Evolutionary conservation across 2,797 vertebrate genomes (phyloP), one percentile per base, ranked within the genome.

Genomic region (Phoebastria nigripes): DNA sequence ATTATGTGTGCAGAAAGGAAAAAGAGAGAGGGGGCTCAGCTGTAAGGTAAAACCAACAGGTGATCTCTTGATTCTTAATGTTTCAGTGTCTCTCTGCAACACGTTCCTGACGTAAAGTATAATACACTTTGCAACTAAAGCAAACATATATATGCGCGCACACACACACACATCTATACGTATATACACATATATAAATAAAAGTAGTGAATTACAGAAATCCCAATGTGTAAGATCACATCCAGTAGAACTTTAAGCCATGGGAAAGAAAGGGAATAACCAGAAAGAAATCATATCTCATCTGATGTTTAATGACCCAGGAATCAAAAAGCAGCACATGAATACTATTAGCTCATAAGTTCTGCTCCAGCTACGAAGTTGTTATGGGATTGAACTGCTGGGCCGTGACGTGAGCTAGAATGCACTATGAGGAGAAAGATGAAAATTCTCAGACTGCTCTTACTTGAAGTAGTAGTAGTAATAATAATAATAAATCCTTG

Each of bases 151-250:
- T 18, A 9, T 31, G 26, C 37, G 37, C 17, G 28, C 3, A 5
- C 42, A 41, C 35, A 55, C 11, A 56, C 13, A 15, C 1, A 6
- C 1, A 15, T 31, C 16, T 46, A 4, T 16, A 46, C 1, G 0
- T 24, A 44, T 18, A 37, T 2, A 55, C 3, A 71, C 9, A 56
- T 11, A 24, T 12, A 24, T 26, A 76, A 59, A 58, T 42, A 69
- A 56, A 94, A 82, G n/a, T 14, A 62, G n/a, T 12, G 20, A 69
- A 67, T 31, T 70, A 52, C 41, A 87, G 47, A 71, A 52, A 52
- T 39, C n/a, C 35, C 41, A 81, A 7, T 1, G 0, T 47, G 15
- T n/a, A 78, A 58, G 46, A 58, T 7, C 20, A 49, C 17, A 77
- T 73, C 28, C 44, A 67, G 26, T 7, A 87, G 42, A 92, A 67